phyloP scores from a whole-genome alignment of 2,888 invertebrate species.

The Mesorhabditis sp. region DNA sequence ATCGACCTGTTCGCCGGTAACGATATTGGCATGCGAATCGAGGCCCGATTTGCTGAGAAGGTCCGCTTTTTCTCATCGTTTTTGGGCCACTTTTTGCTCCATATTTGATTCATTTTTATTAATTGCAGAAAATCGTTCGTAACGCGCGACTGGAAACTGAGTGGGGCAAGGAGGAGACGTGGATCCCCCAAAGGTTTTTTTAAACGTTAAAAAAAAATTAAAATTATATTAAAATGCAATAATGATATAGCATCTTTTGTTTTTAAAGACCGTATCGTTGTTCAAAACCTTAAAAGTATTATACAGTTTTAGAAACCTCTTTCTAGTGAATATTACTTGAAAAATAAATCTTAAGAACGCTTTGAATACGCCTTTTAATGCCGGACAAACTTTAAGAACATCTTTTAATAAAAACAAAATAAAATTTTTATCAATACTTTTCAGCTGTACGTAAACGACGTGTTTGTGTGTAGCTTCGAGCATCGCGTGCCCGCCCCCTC shows the following conservation, averaged over 20 bases:
- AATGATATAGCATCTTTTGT: no score
- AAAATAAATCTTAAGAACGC: no score
- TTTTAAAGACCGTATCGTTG: no score
- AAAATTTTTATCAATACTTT: background rate
- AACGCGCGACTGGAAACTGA: slow-evolving; percentile 29
- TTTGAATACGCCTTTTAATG: no score
- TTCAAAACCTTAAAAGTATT: no score
- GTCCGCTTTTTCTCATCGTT: slow-evolving; percentile 9
- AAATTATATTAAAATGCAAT: no score
- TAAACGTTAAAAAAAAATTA: no score
- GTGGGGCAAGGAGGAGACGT: slow-evolving; percentile 39
- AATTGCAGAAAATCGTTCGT: slow-evolving; percentile 41
- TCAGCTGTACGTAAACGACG: slow-evolving; percentile 52
- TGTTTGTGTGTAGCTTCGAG: slow-evolving; percentile 43
- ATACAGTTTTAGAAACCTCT: no score
- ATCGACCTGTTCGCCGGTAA: slow-evolving; percentile 50
- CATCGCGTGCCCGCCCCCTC: slow-evolving; percentile 42
- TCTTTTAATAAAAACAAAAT: background rate
- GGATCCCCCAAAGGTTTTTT: no score
- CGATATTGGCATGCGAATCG: slow-evolving; percentile 49
- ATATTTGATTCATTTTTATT: slow-evolving; percentile 9
- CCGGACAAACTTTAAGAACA: no score
- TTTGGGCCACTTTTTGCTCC: no score
- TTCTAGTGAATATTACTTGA: no score
- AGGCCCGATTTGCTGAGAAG: slow-evolving; percentile 43